Percentiles rank a stretch among this genome's conserved stretches.
Evolutionary conservation across 2,797 vertebrate genomes (phyloP).

Genomic region (Adelosebastes latens): DNA sequence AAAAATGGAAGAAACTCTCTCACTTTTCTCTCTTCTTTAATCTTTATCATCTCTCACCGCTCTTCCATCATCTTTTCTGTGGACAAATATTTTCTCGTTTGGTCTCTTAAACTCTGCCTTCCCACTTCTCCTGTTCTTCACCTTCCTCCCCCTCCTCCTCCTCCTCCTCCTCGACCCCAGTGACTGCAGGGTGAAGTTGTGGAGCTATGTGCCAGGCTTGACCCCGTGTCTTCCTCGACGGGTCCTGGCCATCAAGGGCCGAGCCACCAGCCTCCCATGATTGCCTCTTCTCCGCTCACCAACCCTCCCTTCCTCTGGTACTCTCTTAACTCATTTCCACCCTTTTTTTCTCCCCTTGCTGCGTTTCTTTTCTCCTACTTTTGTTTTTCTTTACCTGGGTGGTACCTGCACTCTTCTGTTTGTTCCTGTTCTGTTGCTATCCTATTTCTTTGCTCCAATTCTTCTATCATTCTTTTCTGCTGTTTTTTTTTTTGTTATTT

Average conservation of each 20-base stretch:
- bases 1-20: not conserved
- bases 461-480: not conserved
- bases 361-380: not conserved
- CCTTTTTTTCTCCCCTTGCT: not conserved
- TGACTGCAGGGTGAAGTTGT: slow-evolving; percentile 99
- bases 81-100: slow-evolving; percentile 12
- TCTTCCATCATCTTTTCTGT: not conserved
- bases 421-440: not conserved
- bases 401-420: not conserved
- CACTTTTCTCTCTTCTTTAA: not conserved
- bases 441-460: not conserved
- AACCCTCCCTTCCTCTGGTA: slow-evolving; percentile 75
- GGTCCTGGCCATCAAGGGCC: slow-evolving; percentile 98
- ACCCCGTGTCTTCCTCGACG: slow-evolving; percentile 98
- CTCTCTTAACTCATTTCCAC: slow-evolving; percentile 50
- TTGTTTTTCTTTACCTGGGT: not conserved
- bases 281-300: slow-evolving; percentile 71
- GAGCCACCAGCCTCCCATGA: slow-evolving; percentile 98
- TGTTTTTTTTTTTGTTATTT: not conserved
- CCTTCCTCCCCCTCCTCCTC: not conserved
- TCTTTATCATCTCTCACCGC: not conserved
- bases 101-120: slow-evolving; percentile 15
- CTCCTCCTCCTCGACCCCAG: slow-evolving; percentile 74
- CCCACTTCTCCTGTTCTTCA: not conserved
- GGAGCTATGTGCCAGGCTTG: slow-evolving; percentile 97